These are phyloP conservation scores for Phaethornis superciliosus DNA, from an alignment of 2,113 vertebrate species.

Conservation along the genomic window DNA sequence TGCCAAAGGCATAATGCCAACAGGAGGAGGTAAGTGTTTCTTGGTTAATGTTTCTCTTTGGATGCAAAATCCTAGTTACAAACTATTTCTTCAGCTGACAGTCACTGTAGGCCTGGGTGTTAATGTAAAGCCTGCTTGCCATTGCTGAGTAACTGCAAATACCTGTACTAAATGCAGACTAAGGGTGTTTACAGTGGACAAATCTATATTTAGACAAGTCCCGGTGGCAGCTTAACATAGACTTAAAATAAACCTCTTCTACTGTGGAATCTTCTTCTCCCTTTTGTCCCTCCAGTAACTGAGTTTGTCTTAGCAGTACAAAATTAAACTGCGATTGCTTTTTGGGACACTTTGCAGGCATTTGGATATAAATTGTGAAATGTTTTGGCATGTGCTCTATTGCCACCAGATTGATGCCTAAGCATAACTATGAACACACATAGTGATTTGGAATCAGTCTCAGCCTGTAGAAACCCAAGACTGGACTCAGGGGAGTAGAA, in stretches of 20 bases:
- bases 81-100: not conserved
- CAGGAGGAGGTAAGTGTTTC: not conserved
- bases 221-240: slow-evolving; percentile 7
- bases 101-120: not conserved
- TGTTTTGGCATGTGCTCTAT: not conserved
- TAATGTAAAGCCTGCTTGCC: not conserved
- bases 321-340: not conserved
- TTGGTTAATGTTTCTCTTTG: not conserved
- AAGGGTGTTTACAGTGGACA: slow-evolving; percentile 33
- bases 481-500: not conserved
- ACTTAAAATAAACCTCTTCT: slow-evolving; percentile 36
- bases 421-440: not conserved
- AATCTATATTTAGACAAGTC: slow-evolving; percentile 46
- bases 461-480: not conserved
- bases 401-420: not conserved
- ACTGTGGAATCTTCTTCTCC: slow-evolving; percentile 4
- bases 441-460: not conserved
- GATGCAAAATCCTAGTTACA: not conserved
- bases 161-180: slow-evolving; percentile 20
- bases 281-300: not conserved
- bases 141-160: not conserved
- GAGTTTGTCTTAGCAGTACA: not conserved
- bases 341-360: not conserved
- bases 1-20: not conserved
- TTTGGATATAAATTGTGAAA: not conserved